Evolutionary conservation across 1,140 invertebrate species (phyloP), one percentile per base, ranked within the genome.

Genomic region (Heliconius hewitsoni): DNA sequence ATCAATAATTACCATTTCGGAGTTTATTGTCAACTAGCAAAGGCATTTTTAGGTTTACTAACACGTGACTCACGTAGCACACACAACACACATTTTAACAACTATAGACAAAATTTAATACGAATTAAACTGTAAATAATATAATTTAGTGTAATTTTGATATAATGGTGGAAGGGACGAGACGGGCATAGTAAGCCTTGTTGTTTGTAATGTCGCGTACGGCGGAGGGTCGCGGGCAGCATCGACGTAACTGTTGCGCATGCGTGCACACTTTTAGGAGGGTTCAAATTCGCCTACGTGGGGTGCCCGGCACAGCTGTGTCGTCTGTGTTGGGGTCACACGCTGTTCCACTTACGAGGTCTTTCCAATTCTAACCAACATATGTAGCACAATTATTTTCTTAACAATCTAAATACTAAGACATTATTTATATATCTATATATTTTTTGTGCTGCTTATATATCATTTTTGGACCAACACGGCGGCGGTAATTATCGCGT

Each of bases 1-100:
- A 94, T 94, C 92, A 85, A 94, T 94, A 93, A 88, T 94, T 94
- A 94, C 93, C 93, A 90, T 90, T 93, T 89, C 86, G 89, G 79
- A 84, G 89, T 79, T 85, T 90, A 78, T 84, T 80, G 83, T 93
- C 89, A 74, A 93, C 86, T 87, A 93, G 84, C 57, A 93, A 83
- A 76, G 93, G 93, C 93, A 94, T 94, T 87, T 89, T 91, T 81
- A 34, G 60, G 73, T 71, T 77, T 42, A 34, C 82, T 57, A 78
- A 82, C 78, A 85, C 81, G 84, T 70, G 27, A 77, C 87, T 90
- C 86, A 92, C 83, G 85, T 90, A 85, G 88, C 89, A 91, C 87
- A 88, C 74, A 77, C 84, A 84, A 85, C 77, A 82, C 84, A 86
- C 91, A 93, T 92, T 83, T 85, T 89, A 84, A 85, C 60, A 13